Evolutionary conservation across 1,140 invertebrate genomes (phyloP), one percentile per base, ranked within the genome.

Genomic region (Drosophila nannoptera): DNA sequence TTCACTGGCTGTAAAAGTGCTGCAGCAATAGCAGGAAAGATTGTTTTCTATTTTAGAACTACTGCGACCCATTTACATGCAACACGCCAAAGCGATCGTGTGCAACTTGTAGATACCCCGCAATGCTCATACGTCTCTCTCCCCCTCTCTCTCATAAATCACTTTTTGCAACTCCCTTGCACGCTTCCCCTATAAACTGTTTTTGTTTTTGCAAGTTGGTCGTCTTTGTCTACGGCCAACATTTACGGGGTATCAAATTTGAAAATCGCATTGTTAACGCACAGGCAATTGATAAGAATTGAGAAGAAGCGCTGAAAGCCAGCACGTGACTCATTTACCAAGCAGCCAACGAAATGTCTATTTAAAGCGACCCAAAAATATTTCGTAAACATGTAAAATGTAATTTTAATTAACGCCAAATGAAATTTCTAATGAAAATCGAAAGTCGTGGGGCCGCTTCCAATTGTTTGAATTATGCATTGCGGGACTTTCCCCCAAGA

Each of bases 261-360:
- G 55, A 55, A 63, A 50, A 70, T 53, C 59, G 33, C 48, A 63
- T 76, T 77, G 69, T 56, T 61, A 80, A 81, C 42, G 61, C 65
- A 45, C 33, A 68, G 63, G 62, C 64, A 72, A 72, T 62, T 72
- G 69, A 72, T 72, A 72, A 72, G 52, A 72, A 68, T 11, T 63
- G 58, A 38, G 36, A 62, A 60, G 73, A 40, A 50, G 35, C 22
- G 22, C 22, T 22, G 22, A 69, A 66, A 54, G 48, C 49, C 29
- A 61, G 62, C 53, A 69, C 49, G 74, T 84, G 80, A 84, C 59
- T 84, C 80, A 84, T 78, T 70, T 80, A 48, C 61, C 62, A 74
- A 70, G 42, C 38, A 74, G 60, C 36, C 56, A 59, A 40, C 48
- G 42, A 68, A 53, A 33, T 45, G 52, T 22, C 62, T 81, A 81